Evolutionary conservation across 2,797 vertebrate species (phyloP).

Genomic region (Malurus splendens): DNA sequence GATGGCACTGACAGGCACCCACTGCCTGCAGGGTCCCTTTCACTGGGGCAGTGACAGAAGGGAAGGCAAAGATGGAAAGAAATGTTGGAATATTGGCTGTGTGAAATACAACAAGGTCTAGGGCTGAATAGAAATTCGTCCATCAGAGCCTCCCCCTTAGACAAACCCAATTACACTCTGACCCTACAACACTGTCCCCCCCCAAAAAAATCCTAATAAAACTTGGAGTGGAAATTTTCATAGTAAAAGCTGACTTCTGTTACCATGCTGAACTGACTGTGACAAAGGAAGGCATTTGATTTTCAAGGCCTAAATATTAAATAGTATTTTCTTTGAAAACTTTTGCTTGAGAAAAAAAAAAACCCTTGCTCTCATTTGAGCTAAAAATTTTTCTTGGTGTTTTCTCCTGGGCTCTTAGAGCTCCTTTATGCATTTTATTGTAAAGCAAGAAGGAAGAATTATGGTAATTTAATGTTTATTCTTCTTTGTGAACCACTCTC

Average conservation of each 20-base stretch:
- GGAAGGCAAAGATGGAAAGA: background rate
- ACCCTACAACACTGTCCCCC: background rate
- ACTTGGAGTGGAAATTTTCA: background rate
- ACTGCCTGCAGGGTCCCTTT: background rate
- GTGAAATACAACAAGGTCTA: background rate
- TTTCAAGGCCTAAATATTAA: constrained; percentile 18
- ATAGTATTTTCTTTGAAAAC: constrained; percentile 6
- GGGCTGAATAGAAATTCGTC: background rate
- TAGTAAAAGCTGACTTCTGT: background rate
- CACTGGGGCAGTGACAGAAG: background rate
- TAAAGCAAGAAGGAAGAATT: constrained; percentile 50
- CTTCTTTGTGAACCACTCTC: constrained; percentile 37
- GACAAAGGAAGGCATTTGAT: background rate
- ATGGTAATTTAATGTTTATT: constrained; percentile 58
- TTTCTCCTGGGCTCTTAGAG: constrained; percentile 5
- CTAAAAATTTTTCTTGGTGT: background rate
- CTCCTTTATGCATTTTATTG: background rate
- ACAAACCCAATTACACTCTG: background rate
- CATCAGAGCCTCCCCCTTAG: background rate
- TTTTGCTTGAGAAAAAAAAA: background rate
- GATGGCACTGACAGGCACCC: background rate
- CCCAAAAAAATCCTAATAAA: background rate
- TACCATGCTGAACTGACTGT: background rate
- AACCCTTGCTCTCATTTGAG: background rate
- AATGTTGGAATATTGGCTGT: background rate